A percentile compares a stretch with the other conserved stretches of the same genome.
These are phyloP conservation scores for Bolinopsis microptera DNA, from an alignment of 37 sponge, comb jelly and placozoan genomes.

Conservation along the genomic window DNA sequence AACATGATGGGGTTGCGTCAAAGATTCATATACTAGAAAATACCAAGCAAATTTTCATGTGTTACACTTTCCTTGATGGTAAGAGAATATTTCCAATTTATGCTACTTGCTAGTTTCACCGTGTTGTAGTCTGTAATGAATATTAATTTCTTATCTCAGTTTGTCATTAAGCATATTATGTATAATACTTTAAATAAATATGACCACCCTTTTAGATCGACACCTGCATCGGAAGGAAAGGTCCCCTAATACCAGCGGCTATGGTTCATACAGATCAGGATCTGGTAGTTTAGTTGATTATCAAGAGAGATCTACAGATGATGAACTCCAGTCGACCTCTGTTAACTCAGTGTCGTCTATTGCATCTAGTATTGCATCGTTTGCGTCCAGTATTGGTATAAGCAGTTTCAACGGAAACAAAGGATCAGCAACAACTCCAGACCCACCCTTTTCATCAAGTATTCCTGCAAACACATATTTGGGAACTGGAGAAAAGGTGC, in stretches of 20 bases:
- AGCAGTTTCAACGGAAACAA: constrained; percentile 28
- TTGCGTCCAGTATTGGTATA: background rate
- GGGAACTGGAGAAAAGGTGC: background rate
- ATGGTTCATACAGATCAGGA: constrained; percentile 8
- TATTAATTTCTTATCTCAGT: too few relatives aligned
- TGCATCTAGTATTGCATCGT: constrained; percentile 38
- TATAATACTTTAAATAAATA: too few relatives aligned
- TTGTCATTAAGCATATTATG: too few relatives aligned
- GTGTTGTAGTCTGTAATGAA: too few relatives aligned
- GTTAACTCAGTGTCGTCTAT: constrained; percentile 27
- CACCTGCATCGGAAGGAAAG: background rate
- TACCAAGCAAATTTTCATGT: background rate
- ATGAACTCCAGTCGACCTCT: constrained; percentile 17
- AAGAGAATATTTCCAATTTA: background rate
- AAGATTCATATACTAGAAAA: constrained; percentile 11
- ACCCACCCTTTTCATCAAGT: constrained; percentile 55
- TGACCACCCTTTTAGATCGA: background rate
- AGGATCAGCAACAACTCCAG: background rate
- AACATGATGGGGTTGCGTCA: constrained; percentile 38
- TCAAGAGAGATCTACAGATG: constrained; percentile 45
- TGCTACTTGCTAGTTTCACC: too few relatives aligned
- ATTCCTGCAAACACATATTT: background rate
- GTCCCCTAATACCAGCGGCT: constrained; percentile 33
- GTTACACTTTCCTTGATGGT: constrained; percentile 31
- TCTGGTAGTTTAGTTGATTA: constrained; percentile 44